Base-by-base conservation (phyloP, 1,140 invertebrate species). In the Aphidius ervi region DNA sequence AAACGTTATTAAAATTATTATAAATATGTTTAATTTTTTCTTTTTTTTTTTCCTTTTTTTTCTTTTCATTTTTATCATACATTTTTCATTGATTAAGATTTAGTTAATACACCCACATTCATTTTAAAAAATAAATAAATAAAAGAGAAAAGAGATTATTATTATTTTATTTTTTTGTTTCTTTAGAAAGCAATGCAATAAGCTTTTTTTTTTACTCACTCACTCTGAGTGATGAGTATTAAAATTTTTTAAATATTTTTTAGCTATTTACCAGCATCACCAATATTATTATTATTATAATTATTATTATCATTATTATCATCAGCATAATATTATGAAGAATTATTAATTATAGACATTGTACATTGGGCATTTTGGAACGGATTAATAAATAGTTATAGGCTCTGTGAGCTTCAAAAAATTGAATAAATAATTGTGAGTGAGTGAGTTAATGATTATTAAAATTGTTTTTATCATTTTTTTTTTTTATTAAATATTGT, bases 1-100 rank as follows among this genome's bases (percentile, higher is more conserved):
- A 78, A 78, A 80, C 70, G 72, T 77, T 79, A 77, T 77, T 79
- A 78, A 79, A 80, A 78, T 77, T 77, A 77, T 76, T 77, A 79
- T 77, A 78, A 76, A 78, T 78, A 75, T 78, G 41, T 54, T 54
- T 75, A 78, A 74, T 76, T 70, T 70, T 69, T 76, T 70, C 69
- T 68, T 71, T 72, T 37, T 42, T 16, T 41, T 54, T 40, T 54
- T 42, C 2, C 10, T n/a, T 42, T 41, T n/a, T 40, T 54, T 42
- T n/a, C 10, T n/a, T 42, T 41, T n/a, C 16, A 16, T 16, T 39
- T 54, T 42, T 56, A 55, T 67, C 58, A 52, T 31, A 31, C 23
- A 59, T 65, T 68, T 63, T 65, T 69, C 60, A 70, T 66, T 70
- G 68, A 49, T 65, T 68, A 63, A 58, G 50, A 64, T 55, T 49